phyloP scores from a whole-genome alignment of 2,113 vertebrate genomes.

The Colistium nudipinnis region DNA sequence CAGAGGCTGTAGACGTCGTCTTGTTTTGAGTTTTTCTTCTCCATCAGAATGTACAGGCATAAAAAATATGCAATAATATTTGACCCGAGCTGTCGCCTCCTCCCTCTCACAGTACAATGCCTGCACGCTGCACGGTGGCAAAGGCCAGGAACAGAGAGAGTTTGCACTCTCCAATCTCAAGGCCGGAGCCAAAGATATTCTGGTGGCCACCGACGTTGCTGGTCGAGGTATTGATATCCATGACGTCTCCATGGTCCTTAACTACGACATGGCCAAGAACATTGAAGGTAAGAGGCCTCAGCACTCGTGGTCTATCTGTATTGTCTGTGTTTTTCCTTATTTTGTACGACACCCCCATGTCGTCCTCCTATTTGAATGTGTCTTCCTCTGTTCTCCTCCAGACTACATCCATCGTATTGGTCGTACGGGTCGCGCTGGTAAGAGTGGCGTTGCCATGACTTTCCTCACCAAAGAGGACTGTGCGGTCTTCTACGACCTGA shows the following conservation, averaged over 20 bases:
- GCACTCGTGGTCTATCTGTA: background rate
- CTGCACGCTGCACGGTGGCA: slow-evolving; percentile 96
- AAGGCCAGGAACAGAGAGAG: slow-evolving; percentile 98
- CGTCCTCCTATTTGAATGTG: background rate
- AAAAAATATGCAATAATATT: background rate
- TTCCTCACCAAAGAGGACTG: slow-evolving; percentile 99
- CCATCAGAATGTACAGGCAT: too few relatives aligned
- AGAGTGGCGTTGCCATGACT: slow-evolving; percentile 96
- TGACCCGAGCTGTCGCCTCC: background rate
- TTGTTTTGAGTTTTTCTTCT: too few relatives aligned
- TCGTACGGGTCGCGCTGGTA: slow-evolving; percentile 94
- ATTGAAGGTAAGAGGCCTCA: slow-evolving; percentile 88
- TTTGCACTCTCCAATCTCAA: slow-evolving; percentile 98
- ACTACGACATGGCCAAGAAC: slow-evolving; percentile 99
- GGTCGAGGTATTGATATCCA: slow-evolving; percentile 98
- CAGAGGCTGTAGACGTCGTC: too few relatives aligned
- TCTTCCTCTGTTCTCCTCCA: slow-evolving; percentile 53
- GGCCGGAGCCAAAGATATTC: slow-evolving; percentile 96
- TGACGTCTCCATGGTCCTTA: slow-evolving; percentile 97
- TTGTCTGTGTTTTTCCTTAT: background rate
- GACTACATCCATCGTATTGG: slow-evolving; percentile 99
- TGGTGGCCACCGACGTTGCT: slow-evolving; percentile 98
- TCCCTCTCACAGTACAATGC: slow-evolving; percentile 90
- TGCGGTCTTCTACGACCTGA: slow-evolving; percentile 95
- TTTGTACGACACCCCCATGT: too few relatives aligned